A percentile compares a stretch with the other conserved stretches of the same genome.
Evolutionary conservation across 2,797 vertebrate species (phyloP).

Genomic region (Etheostoma perlongum): DNA sequence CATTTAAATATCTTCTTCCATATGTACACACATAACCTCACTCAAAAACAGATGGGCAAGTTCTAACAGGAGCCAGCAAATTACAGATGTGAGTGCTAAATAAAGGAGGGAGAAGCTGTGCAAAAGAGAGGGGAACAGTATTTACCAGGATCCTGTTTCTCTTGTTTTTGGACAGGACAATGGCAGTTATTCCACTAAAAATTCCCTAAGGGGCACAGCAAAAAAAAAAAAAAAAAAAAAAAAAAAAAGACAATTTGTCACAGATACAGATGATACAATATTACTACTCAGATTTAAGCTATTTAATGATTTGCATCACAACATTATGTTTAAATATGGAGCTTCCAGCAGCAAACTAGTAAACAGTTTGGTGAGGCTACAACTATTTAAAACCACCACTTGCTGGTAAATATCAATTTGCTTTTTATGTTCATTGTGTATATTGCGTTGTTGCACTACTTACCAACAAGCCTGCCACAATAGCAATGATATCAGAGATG

Average conservation of each 20-base stretch:
- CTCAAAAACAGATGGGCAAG: conserved; percentile 37
- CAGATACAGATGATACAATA: neutral
- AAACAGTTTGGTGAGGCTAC: neutral
- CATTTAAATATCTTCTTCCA: neutral
- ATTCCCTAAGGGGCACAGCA: conserved; percentile 75
- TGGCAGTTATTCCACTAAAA: conserved; percentile 85
- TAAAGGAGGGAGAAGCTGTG: conserved; percentile 13
- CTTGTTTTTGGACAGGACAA: conserved; percentile 90
- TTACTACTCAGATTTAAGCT: neutral
- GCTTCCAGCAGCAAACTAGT: neutral
- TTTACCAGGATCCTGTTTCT: conserved; percentile 85
- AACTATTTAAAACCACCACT: neutral
- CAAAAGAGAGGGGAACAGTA: neutral
- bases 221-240: neutral
- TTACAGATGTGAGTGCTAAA: neutral
- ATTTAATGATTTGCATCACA: no score
- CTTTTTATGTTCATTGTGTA: neutral
- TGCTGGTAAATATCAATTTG: neutral
- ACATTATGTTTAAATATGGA: neutral
- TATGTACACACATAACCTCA: neutral
- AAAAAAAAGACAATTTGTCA: no score
- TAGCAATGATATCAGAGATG: conserved; percentile 86
- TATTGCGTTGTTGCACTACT: neutral
- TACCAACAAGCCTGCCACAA: conserved; percentile 90
- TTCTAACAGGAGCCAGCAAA: conserved; percentile 52